These are phyloP conservation scores for Xylota segnis DNA, from an alignment of 2,888 invertebrate species.

Conservation along the genomic window DNA sequence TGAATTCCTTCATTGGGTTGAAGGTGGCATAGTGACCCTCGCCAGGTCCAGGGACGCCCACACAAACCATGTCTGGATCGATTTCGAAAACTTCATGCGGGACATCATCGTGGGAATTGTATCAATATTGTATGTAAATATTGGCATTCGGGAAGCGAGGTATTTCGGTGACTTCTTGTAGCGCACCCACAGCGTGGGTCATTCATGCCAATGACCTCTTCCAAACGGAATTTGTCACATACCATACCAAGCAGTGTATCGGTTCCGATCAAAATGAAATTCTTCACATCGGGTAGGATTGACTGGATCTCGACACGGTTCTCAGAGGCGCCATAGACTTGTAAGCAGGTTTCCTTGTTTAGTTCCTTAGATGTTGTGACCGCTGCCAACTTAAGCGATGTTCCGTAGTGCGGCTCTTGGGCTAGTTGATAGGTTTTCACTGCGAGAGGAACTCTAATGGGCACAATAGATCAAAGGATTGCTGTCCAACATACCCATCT, in stretches of 20 bases:
- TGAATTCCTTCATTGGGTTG: conserved; percentile 97
- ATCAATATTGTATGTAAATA: conserved; percentile 92
- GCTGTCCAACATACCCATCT: too few species aligned
- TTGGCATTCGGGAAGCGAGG: conserved; percentile 85
- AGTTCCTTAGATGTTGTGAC: conserved; percentile 90
- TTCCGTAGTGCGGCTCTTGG: conserved; percentile 87
- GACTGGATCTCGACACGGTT: too few species aligned
- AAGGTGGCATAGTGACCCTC: conserved; percentile 92
- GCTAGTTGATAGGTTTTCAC: conserved; percentile 94
- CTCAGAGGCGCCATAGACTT: too few species aligned
- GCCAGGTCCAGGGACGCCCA: conserved; percentile 95
- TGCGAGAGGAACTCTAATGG: too few species aligned
- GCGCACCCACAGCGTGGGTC: conserved; percentile 94
- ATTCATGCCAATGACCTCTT: conserved; percentile 93
- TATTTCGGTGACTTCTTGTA: conserved; percentile 87
- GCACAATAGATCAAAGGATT: too few species aligned
- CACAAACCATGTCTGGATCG: conserved; percentile 88
- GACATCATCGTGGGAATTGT: conserved; percentile 88
- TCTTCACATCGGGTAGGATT: too few species aligned
- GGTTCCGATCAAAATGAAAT: too few species aligned
- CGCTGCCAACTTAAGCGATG: conserved; percentile 93
- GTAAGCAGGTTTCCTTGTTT: too few species aligned
- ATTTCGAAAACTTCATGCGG: conserved; percentile 89
- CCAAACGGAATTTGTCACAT: too few species aligned
- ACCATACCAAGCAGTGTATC: too few species aligned